These are phyloP conservation scores for Ceratina australensis DNA, from an alignment of 1,140 invertebrate genomes.

Conservation along the genomic window DNA sequence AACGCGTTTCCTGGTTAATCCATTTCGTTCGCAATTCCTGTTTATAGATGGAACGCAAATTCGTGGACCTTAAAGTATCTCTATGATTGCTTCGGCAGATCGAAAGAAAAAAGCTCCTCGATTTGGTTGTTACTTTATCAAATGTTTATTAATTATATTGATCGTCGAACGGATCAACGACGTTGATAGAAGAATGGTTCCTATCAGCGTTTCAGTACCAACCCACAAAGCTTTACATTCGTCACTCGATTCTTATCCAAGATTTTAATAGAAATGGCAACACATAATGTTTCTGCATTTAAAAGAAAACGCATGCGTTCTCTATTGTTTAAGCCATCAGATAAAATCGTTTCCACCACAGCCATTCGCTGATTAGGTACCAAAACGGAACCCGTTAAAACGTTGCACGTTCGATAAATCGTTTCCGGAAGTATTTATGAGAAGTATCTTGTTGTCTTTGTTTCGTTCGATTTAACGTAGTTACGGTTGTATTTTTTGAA, in stretches of 20 bases:
- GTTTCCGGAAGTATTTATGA: constrained; percentile 56
- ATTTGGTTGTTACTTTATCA: constrained; percentile 59
- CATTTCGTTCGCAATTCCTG: background rate
- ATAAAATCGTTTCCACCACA: background rate
- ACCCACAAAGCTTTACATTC: background rate
- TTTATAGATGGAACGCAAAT: background rate
- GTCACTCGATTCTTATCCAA: background rate
- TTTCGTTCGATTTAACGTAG: constrained; percentile 56
- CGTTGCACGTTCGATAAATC: constrained; percentile 33
- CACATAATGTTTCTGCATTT: background rate
- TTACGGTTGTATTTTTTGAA: constrained; percentile 60
- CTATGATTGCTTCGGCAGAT: constrained; percentile 43
- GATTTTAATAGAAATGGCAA: background rate
- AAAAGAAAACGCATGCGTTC: background rate
- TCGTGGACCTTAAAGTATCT: constrained; percentile 2
- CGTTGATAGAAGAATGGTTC: constrained; percentile 1
- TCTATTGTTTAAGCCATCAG: background rate
- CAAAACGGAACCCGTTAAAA: background rate
- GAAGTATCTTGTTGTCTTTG: constrained; percentile 56
- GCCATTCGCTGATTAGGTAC: background rate
- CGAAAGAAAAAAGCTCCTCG: constrained; percentile 35
- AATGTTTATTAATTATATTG: constrained; percentile 51
- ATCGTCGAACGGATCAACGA: constrained; percentile 11
- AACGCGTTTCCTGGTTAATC: background rate
- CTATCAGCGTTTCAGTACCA: background rate